Base-by-base conservation (phyloP, 2,888 invertebrate genomes). In the Synanthedon myopaeformis region DNA sequence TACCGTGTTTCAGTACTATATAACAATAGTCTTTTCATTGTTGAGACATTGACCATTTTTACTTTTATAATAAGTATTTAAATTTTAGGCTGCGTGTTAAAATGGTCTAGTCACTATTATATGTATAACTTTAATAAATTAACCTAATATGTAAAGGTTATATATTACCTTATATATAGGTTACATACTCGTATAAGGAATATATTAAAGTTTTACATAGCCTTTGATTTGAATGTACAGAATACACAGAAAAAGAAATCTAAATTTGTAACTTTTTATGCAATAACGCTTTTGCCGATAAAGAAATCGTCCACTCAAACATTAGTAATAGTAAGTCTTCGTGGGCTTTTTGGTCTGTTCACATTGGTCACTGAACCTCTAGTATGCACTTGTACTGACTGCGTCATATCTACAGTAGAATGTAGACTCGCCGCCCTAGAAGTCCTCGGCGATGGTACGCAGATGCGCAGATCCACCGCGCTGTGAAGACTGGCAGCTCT, bases 401-500 rank as follows among this genome's bases (percentile, higher is more conserved):
- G 66, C 0, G 82, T 79, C 74, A 82, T 77, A 23, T 85, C 84
- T 0, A 78, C 76, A 3, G 82, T 70, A 51, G 84, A 84, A 56
- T 85, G 84, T 2, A 87, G 67, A 57, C 86, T 85, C 0, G 82
- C 80, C 4, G 85, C 86, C 63, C 86, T 70, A 0, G 85, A 82
- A 0, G 81, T 74, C 51, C 85, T 68, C 0, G 86, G 85, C 0
- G 86, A 83, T 2, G 84, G 84, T 2, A 67, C 77, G 55, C 65
- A 74, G 41, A 86, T 72, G 55, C 86, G 65, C 1, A 87, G 63
- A 53, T 86, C 86, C 13, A 85, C 85, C 1, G 86, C 82, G 56
- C 82, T 83, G 61, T 87, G 86, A 3, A 87, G 72, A 52, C 85
- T 85, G 4, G 86, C 84, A 2, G 86, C 86, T 62, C 86, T 69